Conservation (phyloP, 2,113 vertebrate genomes). For the Grammomys dolichurus region DNA sequence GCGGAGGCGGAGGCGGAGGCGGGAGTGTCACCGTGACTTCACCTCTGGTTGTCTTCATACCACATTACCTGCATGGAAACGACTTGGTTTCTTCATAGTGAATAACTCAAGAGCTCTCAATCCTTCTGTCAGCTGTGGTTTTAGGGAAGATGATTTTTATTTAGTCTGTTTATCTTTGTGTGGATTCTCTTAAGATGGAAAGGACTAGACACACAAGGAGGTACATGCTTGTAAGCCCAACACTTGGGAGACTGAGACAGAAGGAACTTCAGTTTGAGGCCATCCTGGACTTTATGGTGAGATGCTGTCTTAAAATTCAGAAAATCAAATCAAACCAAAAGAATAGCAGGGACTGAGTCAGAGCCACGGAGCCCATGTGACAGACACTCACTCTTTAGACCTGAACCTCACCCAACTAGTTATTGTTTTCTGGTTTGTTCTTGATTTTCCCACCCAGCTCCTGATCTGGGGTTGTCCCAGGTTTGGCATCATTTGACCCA, state of each 20-base stretch:
- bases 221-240: not conserved
- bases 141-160: constrained; percentile 6
- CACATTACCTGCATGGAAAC: not conserved
- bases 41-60: not conserved
- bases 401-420: not conserved
- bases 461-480: not conserved
- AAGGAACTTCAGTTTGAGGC: not conserved
- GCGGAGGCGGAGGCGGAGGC: not conserved
- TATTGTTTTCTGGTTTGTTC: not conserved
- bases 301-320: not conserved
- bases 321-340: not conserved
- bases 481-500: constrained; percentile 14
- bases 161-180: not conserved
- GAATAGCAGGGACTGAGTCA: not conserved
- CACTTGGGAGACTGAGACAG: not conserved
- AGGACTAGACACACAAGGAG: too few species aligned
- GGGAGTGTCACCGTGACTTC: not conserved
- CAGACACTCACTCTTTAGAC: not conserved
- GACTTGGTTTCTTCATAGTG: constrained; percentile 28
- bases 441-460: not conserved
- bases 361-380: not conserved
- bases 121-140: not conserved
- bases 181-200: not conserved
- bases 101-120: not conserved
- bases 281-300: not conserved